Evolutionary conservation across 1,140 invertebrate species (phyloP).

Genomic region (Caenorhabditis inopinata): DNA sequence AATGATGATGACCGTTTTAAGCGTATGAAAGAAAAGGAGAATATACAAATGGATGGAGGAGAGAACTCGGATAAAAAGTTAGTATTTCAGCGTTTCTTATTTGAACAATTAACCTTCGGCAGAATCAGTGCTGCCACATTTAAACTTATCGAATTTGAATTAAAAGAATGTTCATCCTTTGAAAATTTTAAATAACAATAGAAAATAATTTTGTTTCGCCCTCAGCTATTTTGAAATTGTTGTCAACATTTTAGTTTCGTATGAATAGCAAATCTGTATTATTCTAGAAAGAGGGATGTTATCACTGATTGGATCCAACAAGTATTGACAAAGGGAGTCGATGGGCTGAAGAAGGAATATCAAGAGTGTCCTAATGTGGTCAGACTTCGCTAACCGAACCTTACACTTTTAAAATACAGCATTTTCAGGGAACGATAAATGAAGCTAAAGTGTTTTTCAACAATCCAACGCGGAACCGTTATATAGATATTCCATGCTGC

Average conservation of each 20-base stretch:
- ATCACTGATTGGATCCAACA: not conserved
- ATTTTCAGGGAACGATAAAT: not conserved
- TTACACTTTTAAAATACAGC: too few species aligned
- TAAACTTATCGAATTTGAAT: too few species aligned
- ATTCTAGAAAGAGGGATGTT: not conserved
- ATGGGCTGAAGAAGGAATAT: not conserved
- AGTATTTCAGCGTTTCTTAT: too few species aligned
- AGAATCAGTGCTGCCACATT: too few species aligned
- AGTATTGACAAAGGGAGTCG: not conserved
- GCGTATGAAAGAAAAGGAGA: not conserved
- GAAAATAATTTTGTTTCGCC: not conserved
- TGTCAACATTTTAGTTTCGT: not conserved
- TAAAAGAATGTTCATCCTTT: too few species aligned
- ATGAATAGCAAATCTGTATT: not conserved
- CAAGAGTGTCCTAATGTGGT: not conserved
- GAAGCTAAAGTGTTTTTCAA: not conserved
- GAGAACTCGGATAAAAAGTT: not conserved
- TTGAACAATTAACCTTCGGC: too few species aligned
- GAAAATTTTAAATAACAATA: too few species aligned
- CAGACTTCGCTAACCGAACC: not conserved
- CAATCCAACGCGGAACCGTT: constrained; percentile 28
- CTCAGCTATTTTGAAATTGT: not conserved
- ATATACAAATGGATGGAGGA: not conserved
- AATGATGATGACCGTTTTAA: not conserved
- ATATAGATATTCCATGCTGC: constrained; percentile 26